A percentile compares a stretch with the other conserved stretches of the same genome.
Evolutionary conservation across 2,797 vertebrate genomes (phyloP).

Genomic region (Crocodylus rhombifer): DNA sequence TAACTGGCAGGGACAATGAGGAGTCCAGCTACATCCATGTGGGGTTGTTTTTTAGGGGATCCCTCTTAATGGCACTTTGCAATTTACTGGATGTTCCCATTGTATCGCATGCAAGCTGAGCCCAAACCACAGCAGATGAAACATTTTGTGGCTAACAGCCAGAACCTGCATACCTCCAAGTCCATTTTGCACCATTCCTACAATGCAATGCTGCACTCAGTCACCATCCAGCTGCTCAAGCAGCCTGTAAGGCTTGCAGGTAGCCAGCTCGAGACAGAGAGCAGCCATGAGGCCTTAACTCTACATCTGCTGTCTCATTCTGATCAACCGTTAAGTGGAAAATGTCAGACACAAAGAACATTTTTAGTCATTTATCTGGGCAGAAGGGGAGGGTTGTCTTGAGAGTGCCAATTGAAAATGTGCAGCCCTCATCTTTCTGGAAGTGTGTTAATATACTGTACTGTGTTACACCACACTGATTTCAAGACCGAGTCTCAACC

Average conservation of each 20-base stretch:
- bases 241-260: background rate
- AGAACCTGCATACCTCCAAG: background rate
- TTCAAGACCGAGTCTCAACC: slow-evolving; percentile 9
- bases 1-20: background rate
- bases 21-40: background rate
- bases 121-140: background rate
- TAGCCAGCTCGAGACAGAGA: background rate
- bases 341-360: background rate
- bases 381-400: background rate
- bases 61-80: background rate
- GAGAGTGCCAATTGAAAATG: background rate
- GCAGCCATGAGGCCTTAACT: background rate
- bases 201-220: background rate
- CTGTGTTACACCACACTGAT: background rate
- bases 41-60: too few relatives aligned
- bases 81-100: background rate
- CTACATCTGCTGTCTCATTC: background rate
- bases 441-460: background rate
- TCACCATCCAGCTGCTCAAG: background rate
- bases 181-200: background rate
- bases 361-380: background rate
- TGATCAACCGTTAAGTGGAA: background rate
- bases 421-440: background rate
- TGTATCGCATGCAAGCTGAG: background rate
- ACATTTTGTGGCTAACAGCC: background rate